phyloP scores from a whole-genome alignment of 2,888 invertebrate genomes.

The Lycocerus yunnanus region DNA sequence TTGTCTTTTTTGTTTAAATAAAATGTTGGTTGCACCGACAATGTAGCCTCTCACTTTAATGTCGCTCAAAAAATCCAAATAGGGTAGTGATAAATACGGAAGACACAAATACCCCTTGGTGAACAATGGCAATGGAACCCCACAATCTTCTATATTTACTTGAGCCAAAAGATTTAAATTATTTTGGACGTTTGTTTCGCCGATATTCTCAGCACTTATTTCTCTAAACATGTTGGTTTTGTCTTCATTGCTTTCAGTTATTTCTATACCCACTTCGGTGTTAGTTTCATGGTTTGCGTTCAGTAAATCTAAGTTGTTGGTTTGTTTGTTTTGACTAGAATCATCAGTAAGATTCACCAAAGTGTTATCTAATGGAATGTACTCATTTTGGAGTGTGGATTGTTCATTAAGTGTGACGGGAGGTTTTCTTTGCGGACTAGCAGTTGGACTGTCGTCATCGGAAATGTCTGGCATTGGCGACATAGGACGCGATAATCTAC shows the following conservation, averaged over 20 bases:
- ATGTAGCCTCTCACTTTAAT: slow-evolving; percentile 84
- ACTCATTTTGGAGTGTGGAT: not conserved
- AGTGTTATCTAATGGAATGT: slow-evolving; percentile 19
- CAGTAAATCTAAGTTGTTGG: slow-evolving; percentile 34
- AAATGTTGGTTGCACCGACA: slow-evolving; percentile 97
- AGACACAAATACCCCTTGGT: slow-evolving; percentile 91
- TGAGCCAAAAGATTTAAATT: slow-evolving; percentile 67
- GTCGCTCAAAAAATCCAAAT: slow-evolving; percentile 89
- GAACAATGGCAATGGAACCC: slow-evolving; percentile 86
- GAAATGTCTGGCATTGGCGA: slow-evolving; percentile 72
- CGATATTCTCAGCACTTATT: slow-evolving; percentile 67
- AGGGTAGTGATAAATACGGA: slow-evolving; percentile 94
- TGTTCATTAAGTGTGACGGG: not conserved
- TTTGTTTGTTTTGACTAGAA: slow-evolving; percentile 30
- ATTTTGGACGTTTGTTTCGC: slow-evolving; percentile 62
- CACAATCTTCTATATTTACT: slow-evolving; percentile 74
- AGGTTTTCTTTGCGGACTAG: slow-evolving; percentile 38
- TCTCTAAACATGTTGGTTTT: slow-evolving; percentile 69
- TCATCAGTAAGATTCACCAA: slow-evolving; percentile 9
- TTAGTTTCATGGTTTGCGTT: slow-evolving; percentile 45
- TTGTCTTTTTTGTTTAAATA: slow-evolving; percentile 94
- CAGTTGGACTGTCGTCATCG: slow-evolving; percentile 54
- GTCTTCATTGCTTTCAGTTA: slow-evolving; percentile 51
- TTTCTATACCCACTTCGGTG: slow-evolving; percentile 49
- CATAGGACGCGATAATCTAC: slow-evolving; percentile 70